Conservation (phyloP, 2,113 vertebrate species). For the Oryzias woworae region DNA sequence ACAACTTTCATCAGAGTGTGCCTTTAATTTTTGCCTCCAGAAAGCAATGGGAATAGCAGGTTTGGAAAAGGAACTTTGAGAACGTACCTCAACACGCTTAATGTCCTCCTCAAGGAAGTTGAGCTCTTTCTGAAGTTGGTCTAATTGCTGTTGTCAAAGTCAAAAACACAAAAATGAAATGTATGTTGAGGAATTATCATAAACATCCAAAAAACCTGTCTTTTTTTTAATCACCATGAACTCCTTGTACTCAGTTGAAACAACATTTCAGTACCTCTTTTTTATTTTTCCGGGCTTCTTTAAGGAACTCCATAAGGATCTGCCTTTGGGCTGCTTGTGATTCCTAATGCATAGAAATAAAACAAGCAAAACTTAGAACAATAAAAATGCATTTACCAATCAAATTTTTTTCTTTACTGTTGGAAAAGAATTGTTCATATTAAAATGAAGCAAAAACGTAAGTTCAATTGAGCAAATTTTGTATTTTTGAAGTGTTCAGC, state of each 20-base stretch:
- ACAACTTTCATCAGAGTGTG: too few relatives aligned
- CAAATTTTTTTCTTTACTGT: too few relatives aligned
- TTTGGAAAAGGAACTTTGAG: background rate
- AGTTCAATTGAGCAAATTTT: too few relatives aligned
- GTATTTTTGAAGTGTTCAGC: too few relatives aligned
- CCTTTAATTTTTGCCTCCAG: too few relatives aligned
- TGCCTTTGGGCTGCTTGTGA: constrained; percentile 96
- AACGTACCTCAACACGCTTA: constrained; percentile 94
- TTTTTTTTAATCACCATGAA: background rate
- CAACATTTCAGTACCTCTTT: constrained; percentile 82
- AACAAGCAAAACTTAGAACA: constrained; percentile 6
- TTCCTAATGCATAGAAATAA: constrained; percentile 80
- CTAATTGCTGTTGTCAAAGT: constrained; percentile 86
- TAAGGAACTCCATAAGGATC: constrained; percentile 98
- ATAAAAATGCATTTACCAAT: too few relatives aligned
- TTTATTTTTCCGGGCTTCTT: constrained; percentile 97
- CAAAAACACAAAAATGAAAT: constrained; percentile 9
- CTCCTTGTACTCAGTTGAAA: background rate
- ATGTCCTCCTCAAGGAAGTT: constrained; percentile 98
- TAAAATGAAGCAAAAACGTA: too few relatives aligned
- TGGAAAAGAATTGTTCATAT: too few relatives aligned
- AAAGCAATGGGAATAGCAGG: background rate
- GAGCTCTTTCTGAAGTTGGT: constrained; percentile 97
- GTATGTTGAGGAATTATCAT: too few relatives aligned
- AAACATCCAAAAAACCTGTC: background rate